phyloP scores from a whole-genome alignment of 2,888 invertebrate species.

The Mystacides longicornis region DNA sequence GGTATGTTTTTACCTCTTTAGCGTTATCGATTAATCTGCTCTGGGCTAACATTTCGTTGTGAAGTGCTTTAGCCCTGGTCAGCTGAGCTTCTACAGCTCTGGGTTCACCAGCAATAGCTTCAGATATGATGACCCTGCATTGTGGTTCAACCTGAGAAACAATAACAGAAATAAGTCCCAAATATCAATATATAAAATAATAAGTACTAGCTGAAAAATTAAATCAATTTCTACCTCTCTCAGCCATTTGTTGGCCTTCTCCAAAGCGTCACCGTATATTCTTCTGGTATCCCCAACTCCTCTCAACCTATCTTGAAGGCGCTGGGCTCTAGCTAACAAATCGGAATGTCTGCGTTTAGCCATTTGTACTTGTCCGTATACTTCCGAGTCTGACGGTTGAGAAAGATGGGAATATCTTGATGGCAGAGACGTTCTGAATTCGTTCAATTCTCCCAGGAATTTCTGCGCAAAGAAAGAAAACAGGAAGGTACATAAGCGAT shows the following conservation, averaged over 20 bases:
- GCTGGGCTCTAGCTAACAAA: constrained; percentile 72
- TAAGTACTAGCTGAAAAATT: neutral
- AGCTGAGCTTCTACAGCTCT: constrained; percentile 83
- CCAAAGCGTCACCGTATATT: constrained; percentile 73
- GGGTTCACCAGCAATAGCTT: constrained; percentile 81
- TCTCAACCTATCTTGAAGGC: constrained; percentile 72
- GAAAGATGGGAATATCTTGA: constrained; percentile 75
- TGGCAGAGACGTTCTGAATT: constrained; percentile 78
- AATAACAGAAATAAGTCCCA: neutral
- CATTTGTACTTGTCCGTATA: constrained; percentile 70
- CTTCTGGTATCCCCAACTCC: constrained; percentile 56
- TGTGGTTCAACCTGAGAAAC: constrained; percentile 54
- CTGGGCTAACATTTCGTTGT: constrained; percentile 81
- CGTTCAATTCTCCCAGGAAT: constrained; percentile 74
- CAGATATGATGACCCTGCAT: constrained; percentile 67
- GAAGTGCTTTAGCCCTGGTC: constrained; percentile 71
- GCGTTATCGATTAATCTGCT: constrained; percentile 79
- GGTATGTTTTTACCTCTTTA: constrained; percentile 50
- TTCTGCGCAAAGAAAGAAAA: constrained; percentile 44
- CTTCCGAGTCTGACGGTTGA: constrained; percentile 60
- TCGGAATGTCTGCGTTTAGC: constrained; percentile 77
- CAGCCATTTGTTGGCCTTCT: constrained; percentile 73
- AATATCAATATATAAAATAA: neutral
- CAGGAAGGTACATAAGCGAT: neutral
- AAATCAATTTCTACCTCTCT: constrained; percentile 48